Evolutionary conservation across 1,140 invertebrate genomes (phyloP), one percentile per base, ranked within the genome.

Genomic region (Hirudo medicinalis): DNA sequence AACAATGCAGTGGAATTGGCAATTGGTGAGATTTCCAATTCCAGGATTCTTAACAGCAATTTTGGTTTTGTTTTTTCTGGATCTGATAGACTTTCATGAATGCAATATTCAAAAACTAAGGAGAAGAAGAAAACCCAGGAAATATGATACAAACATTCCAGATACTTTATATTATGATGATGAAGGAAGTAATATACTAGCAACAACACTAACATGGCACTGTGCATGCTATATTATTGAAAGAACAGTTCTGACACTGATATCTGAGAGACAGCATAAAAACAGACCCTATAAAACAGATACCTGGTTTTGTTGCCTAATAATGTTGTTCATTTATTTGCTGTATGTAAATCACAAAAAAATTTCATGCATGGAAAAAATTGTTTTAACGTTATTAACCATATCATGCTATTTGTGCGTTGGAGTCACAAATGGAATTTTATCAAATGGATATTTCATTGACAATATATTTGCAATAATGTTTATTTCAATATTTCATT

Each of bases 381-480:
- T 63, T 32, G 22, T 32, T 25, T 63, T 63, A n/a, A 11, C 57
- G 17, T 25, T 63, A 63, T 63, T 63, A 63, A 15, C 22, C 22
- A 5, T 63, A 15, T 32, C 29, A 25, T 63, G 22, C 22, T 63
- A 63, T 63, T 19, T 63, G 1, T 63, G 57, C 17, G 57, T 63
- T 2, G 57, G 57, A 13, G 57, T 19, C 2, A 63, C 20, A 13
- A 63, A 32, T 63, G 57, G 57, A 63, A 63, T 63, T 25, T 32
- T 63, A 22, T 63, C 57, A 2, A 63, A 63, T 63, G 57, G 57
- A 63, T 63, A 63, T 63, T 63, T 63, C 29, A 63, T 63, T 63
- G 57, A 63, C 57, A 63, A 63, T 11, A 9, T 63, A 13, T 22
- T 63, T 20, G 57, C 22, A n/a, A 63, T 63, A 8, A 25, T 63